phyloP scores from a whole-genome alignment of 2,888 invertebrate species.

The Branchipolynoe longqiensis region DNA sequence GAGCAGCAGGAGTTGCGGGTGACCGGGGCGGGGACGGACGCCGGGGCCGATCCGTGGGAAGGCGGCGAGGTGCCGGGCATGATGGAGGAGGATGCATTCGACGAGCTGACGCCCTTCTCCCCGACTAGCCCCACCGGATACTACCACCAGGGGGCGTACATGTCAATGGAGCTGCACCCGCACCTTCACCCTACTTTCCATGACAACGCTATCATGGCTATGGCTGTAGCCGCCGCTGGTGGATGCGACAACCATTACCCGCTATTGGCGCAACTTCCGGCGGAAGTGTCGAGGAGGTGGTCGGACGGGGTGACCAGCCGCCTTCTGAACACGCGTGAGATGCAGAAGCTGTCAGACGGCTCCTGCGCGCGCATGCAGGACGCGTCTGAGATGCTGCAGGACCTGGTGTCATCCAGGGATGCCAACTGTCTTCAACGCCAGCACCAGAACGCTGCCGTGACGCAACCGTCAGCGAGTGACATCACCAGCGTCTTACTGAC shows the following conservation, averaged over 20 bases:
- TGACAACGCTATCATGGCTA: background rate
- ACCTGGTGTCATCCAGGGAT: no score
- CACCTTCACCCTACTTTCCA: background rate
- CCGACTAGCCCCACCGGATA: background rate
- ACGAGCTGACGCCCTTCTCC: background rate
- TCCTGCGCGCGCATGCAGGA: slow-evolving; percentile 17
- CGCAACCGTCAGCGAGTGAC: background rate
- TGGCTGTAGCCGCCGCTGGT: no score
- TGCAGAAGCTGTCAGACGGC: slow-evolving; percentile 7
- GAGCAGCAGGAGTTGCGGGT: background rate
- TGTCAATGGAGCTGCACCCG: no score
- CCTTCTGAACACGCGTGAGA: background rate
- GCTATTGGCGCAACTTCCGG: no score
- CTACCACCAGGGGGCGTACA: slow-evolving; percentile 20
- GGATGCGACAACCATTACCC: no score
- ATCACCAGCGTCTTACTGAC: background rate
- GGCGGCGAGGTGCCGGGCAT: background rate
- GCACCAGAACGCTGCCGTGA: no score
- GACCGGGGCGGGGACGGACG: background rate
- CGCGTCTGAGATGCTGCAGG: background rate
- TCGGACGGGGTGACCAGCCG: background rate
- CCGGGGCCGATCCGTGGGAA: background rate
- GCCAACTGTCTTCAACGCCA: background rate
- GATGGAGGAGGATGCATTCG: slow-evolving; percentile 27
- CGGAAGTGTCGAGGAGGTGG: background rate